phyloP scores from a whole-genome alignment of 2,113 vertebrate genomes.

The Sitta europaea region DNA sequence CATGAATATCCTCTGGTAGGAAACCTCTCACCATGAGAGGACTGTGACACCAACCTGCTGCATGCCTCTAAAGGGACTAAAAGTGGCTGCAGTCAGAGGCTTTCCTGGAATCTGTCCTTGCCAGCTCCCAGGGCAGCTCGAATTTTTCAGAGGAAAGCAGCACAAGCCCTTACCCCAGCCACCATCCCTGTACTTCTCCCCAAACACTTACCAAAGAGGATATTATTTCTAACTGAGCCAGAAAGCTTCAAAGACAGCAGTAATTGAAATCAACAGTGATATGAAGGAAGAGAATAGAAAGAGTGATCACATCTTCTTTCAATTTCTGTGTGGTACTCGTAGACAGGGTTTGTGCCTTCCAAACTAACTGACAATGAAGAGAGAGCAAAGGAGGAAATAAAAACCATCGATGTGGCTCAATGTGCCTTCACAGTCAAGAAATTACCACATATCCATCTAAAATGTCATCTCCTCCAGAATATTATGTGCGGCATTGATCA shows the following conservation, averaged over 20 bases:
- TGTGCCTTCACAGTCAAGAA: not conserved
- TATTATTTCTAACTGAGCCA: not conserved
- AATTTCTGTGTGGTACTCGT: not conserved
- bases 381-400: not conserved
- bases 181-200: not conserved
- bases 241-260: not conserved
- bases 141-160: not conserved
- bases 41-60: not conserved
- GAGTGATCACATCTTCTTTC: not conserved
- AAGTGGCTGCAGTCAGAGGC: not conserved
- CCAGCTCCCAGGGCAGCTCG: not conserved
- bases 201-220: not conserved
- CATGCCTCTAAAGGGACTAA: not conserved
- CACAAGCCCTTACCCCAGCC: rapidly evolving
- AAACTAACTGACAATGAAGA: not conserved
- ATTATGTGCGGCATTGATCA: not conserved
- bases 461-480: not conserved
- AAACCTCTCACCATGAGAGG: rapidly evolving
- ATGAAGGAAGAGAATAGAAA: not conserved
- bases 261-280: not conserved
- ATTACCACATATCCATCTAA: not conserved
- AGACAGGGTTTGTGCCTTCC: not conserved
- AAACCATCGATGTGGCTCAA: not conserved
- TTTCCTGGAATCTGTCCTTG: not conserved
- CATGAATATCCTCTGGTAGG: not conserved